Evolutionary conservation across 2,113 vertebrate species (phyloP).

Genomic region (Microtus richardsoni): DNA sequence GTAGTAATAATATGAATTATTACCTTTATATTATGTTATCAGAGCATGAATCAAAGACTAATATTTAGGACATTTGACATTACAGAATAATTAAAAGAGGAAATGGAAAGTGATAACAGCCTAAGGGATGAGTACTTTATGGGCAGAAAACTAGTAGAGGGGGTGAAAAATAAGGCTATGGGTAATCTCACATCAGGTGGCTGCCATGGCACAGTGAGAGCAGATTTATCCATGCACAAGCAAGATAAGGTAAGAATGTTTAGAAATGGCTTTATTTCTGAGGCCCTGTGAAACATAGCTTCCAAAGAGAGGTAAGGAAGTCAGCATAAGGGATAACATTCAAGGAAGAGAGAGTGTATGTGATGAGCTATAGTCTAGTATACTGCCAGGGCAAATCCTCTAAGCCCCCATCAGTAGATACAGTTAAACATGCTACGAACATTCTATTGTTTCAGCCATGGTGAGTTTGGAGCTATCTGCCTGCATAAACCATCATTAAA

Average conservation of each 20-base stretch:
- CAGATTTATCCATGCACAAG: background rate
- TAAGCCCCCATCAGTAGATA: background rate
- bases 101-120: background rate
- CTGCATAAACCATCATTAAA: no score
- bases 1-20: background rate
- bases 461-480: fast-evolving
- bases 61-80: background rate
- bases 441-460: fast-evolving
- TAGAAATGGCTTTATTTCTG: background rate
- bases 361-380: background rate
- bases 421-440: fast-evolving
- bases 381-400: fast-evolving
- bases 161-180: background rate
- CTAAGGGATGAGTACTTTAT: background rate
- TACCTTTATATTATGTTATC: background rate
- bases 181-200: background rate
- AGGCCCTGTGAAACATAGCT: background rate
- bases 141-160: background rate
- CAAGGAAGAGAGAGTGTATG: background rate
- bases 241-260: background rate
- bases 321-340: fast-evolving
- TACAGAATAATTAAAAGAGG: background rate
- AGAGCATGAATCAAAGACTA: background rate
- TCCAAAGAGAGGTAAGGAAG: background rate
- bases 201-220: background rate